Evolutionary conservation across 2,797 vertebrate genomes (phyloP).

Genomic region (Chiroxiphia lanceolata): DNA sequence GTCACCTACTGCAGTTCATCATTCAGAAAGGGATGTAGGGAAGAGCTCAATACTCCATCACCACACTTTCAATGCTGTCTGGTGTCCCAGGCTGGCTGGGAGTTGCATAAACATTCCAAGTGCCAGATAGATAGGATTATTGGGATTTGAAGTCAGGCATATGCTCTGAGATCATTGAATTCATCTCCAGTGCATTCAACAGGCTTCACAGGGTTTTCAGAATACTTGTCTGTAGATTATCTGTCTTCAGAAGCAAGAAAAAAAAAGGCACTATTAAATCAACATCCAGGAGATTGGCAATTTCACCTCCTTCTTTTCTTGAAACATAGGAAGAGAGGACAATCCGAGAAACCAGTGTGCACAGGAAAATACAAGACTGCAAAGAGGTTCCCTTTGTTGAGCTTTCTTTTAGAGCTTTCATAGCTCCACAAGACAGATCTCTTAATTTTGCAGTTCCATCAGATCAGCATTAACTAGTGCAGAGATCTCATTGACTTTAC

Average conservation of each 20-base stretch:
- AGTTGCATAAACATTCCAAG: background rate
- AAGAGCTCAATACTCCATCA: background rate
- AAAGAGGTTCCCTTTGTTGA: background rate
- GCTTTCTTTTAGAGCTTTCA: background rate
- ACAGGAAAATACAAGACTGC: background rate
- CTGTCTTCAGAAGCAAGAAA: background rate
- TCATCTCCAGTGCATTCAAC: background rate
- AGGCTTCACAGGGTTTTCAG: background rate
- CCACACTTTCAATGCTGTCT: background rate
- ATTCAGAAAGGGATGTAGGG: background rate
- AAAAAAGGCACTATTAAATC: background rate
- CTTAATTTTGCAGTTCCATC: background rate
- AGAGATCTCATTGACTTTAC: background rate
- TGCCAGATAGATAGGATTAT: background rate
- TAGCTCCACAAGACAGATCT: background rate
- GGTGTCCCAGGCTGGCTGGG: background rate
- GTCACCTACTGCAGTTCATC: background rate
- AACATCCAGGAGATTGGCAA: background rate
- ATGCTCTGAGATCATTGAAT: background rate
- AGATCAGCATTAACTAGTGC: background rate
- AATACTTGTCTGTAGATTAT: background rate
- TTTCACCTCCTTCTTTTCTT: background rate
- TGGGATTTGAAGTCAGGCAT: background rate
- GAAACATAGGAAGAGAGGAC: background rate
- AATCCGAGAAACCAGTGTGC: background rate